These are phyloP conservation scores for Xenentodon cancila DNA, from an alignment of 2,797 vertebrate genomes.

Conservation along the genomic window DNA sequence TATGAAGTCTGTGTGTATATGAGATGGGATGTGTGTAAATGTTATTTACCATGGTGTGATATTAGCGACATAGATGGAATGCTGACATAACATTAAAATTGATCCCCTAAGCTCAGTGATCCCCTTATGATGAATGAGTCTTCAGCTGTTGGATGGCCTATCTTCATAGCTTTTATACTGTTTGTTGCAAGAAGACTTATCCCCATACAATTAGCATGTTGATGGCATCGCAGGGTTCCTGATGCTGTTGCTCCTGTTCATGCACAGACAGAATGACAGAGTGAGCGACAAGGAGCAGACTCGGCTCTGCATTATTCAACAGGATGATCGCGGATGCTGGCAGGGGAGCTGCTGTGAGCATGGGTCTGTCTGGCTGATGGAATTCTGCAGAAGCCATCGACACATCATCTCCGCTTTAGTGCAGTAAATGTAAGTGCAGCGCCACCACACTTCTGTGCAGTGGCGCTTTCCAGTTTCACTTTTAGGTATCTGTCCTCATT, in stretches of 20 bases:
- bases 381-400: conserved; percentile 42
- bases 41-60: conserved; percentile 38
- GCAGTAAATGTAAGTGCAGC: conserved; percentile 35
- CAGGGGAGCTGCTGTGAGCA: conserved; percentile 44
- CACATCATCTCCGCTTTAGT: conserved; percentile 49
- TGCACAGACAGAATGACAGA: conserved; percentile 31
- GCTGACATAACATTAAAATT: conserved; percentile 60
- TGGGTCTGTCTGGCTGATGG: conserved; percentile 46
- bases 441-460: conserved; percentile 11
- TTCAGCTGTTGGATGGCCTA: conserved; percentile 36
- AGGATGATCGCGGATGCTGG: conserved; percentile 59
- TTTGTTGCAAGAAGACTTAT: conserved; percentile 40
- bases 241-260: conserved; percentile 13
- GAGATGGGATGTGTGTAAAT: conserved; percentile 50
- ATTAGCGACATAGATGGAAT: conserved; percentile 57
- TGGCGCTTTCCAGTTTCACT: conserved; percentile 2
- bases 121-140: conserved; percentile 68
- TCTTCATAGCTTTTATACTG: conserved; percentile 38
- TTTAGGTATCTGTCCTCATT: conserved; percentile 21
- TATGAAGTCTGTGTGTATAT: background rate
- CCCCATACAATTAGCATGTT: conserved; percentile 74
- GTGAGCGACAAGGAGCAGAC: conserved; percentile 37
- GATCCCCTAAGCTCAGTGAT: conserved; percentile 62
- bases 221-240: conserved; percentile 45
- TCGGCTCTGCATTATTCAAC: conserved; percentile 73